phyloP scores from a whole-genome alignment of 2,113 vertebrate species.

The Limnothrissa miodon region DNA sequence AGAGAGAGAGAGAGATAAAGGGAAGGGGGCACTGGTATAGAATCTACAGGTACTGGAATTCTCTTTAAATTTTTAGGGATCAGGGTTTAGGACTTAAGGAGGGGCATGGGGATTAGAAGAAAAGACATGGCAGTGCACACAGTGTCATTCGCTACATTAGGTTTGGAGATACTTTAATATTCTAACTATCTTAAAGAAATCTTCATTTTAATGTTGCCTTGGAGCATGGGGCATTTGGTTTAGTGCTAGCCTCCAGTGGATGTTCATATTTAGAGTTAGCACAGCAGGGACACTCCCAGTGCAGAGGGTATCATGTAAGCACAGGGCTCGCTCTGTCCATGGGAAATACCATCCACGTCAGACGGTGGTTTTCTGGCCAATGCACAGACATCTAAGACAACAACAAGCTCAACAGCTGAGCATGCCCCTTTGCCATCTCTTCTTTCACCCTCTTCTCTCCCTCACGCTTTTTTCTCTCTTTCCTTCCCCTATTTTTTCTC shows the following conservation, averaged over 20 bases:
- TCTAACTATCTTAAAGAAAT: too few relatives aligned
- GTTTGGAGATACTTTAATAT: too few relatives aligned
- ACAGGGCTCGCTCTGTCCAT: background rate
- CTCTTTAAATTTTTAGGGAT: too few relatives aligned
- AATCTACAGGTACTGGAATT: too few relatives aligned
- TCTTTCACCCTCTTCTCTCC: background rate
- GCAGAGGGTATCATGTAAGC: background rate
- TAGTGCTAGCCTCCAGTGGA: background rate
- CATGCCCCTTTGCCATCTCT: background rate
- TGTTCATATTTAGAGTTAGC: background rate
- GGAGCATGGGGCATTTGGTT: too few relatives aligned
- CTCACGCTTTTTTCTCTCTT: background rate
- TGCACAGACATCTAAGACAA: conserved; percentile 2
- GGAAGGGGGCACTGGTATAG: too few relatives aligned
- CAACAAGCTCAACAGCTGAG: conserved; percentile 13
- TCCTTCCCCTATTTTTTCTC: background rate
- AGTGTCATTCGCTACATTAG: too few relatives aligned
- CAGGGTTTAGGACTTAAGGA: too few relatives aligned
- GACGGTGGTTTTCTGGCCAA: conserved; percentile 1
- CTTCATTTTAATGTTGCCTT: too few relatives aligned
- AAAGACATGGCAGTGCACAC: too few relatives aligned
- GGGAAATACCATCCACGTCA: conserved; percentile 12
- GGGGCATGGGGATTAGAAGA: too few relatives aligned
- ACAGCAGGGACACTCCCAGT: background rate
- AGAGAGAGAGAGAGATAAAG: too few relatives aligned